Percentiles rank a stretch among this genome's conserved stretches.
Evolutionary conservation across 2,797 vertebrate genomes (phyloP).

Genomic region (Phoxinus dragarum): DNA sequence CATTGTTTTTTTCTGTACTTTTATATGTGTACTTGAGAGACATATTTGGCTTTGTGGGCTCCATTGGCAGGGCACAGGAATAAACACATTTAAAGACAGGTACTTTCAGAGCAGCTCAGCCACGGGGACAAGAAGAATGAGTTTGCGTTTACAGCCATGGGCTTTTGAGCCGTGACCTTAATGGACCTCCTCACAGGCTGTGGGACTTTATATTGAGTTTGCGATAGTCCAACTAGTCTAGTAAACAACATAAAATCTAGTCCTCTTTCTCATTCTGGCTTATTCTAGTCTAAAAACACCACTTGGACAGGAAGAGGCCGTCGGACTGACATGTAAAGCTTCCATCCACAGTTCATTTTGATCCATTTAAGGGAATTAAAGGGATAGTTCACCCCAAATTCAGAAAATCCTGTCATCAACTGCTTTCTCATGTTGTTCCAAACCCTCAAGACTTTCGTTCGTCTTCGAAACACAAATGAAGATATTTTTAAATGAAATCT

Average conservation of each 20-base stretch:
- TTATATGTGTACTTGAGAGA: constrained; percentile 32
- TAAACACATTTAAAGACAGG: constrained; percentile 55
- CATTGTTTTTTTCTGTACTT: constrained; percentile 26
- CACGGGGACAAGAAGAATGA: constrained; percentile 18
- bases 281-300: background rate
- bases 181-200: constrained; percentile 49
- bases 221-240: constrained; percentile 26
- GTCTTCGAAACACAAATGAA: background rate
- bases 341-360: background rate
- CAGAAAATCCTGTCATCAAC: background rate
- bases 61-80: constrained; percentile 30
- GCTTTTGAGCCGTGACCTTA: constrained; percentile 46
- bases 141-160: constrained; percentile 52
- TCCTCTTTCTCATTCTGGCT: background rate
- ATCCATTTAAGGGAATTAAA: background rate
- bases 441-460: background rate
- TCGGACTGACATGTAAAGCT: background rate
- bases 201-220: constrained; percentile 54
- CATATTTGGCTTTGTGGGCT: constrained; percentile 43
- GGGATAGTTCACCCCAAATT: background rate
- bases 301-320: background rate
- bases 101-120: constrained; percentile 48
- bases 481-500: background rate
- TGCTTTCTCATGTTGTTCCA: background rate
- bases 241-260: background rate